Evolutionary conservation across 2,797 vertebrate genomes (phyloP), one percentile per base, ranked within the genome.

Genomic region (Typhlichthys eigenmanni): DNA sequence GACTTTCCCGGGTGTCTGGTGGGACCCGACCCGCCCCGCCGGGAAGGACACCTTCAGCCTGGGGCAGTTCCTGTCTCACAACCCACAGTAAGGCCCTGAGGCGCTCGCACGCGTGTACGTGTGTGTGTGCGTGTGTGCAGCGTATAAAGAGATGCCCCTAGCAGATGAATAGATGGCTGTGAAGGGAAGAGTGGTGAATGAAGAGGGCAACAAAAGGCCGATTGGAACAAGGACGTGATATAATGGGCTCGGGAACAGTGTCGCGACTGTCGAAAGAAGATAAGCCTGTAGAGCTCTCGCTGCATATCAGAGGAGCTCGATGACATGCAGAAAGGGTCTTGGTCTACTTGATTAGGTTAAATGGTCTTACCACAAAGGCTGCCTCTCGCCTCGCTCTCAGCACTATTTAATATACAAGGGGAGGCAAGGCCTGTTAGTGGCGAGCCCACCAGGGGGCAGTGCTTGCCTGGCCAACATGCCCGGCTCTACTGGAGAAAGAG

Each of bases 1-100:
- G 62, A 74, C 69, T 79, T 99, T 96, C 81, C 97, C 98, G 0
- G 96, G 98, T 32, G 76, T 50, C 74, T 88, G 84, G 34, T 99
- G 96, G 98, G 95, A 95, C 84, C 94, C 95, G 4, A 81, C 92
- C 69, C 65, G 79, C 52, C 60, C 72, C 0, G 72, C 84, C 71
- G 68, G 72, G 81, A 92, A 94, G n/a, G 82, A 93, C 71, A 90
- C 93, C 62, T 99, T 99, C 92, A 97, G 87, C 87, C 94, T 99
- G 70, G 90, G 95, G 87, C 91, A 84, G 82, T 98, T 99, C 87
- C 93, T 99, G 79, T 88, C 91, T 86, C 88, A 90, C 91, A 99
- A 99, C 88, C 88, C 88, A 72, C 88, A 94, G 97, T 99, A 89
- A 95, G 97, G 85, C 60, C 57, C 47, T 52, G 32, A 74, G 68